Evolutionary conservation across 2,888 invertebrate species (phyloP).

Genomic region (Cynaeus angustus): DNA sequence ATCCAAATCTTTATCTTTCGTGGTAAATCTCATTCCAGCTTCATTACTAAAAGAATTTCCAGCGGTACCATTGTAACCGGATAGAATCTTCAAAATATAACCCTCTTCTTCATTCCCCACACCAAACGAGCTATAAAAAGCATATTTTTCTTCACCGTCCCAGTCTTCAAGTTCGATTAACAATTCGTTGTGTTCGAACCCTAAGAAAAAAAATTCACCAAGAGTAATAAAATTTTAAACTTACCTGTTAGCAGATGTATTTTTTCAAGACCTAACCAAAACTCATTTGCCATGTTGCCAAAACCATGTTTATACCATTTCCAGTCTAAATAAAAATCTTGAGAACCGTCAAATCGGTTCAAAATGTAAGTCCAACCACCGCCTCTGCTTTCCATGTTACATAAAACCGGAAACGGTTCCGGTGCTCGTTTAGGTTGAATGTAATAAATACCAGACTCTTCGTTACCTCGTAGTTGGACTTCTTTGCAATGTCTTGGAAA

Average conservation of each 20-base stretch:
- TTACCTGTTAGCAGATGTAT: constrained; percentile 74
- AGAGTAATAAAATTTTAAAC: no score
- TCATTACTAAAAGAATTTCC: constrained; percentile 81
- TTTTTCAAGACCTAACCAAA: constrained; percentile 82
- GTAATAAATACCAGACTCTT: constrained; percentile 77
- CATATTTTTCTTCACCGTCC: no score
- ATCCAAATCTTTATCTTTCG: constrained; percentile 81
- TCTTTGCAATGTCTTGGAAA: no score
- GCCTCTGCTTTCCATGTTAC: constrained; percentile 76
- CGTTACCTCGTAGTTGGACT: constrained; percentile 66
- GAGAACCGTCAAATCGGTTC: constrained; percentile 78
- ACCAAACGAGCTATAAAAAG: no score
- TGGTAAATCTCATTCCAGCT: constrained; percentile 82
- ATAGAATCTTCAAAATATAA: no score
- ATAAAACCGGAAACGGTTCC: constrained; percentile 78
- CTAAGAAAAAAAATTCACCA: no score
- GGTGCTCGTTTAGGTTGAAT: constrained; percentile 75
- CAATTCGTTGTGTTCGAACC: no score
- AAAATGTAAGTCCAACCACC: constrained; percentile 84
- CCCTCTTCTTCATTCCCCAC: no score
- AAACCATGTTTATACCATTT: constrained; percentile 81
- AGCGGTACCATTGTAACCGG: no score
- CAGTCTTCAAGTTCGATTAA: no score
- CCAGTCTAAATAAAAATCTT: constrained; percentile 81
- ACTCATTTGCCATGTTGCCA: constrained; percentile 81